Conservation (phyloP, 1,140 invertebrate species). For the Babylonia areolata region DNA sequence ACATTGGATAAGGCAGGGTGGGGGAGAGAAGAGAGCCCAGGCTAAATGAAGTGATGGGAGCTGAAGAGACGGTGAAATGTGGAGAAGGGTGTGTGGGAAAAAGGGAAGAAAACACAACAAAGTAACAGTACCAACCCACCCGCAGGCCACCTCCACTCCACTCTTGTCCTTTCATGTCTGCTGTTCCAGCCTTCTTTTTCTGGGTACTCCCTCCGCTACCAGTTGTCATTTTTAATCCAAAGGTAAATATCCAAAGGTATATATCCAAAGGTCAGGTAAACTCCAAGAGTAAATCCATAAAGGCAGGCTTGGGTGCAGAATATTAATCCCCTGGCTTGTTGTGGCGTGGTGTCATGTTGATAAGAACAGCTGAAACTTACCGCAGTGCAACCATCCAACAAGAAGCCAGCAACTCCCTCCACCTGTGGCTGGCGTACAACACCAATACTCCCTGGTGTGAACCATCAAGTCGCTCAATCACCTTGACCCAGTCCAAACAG, state of each 20-base stretch:
- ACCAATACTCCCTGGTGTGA: neutral
- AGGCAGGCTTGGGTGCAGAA: neutral
- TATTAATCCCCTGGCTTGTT: neutral
- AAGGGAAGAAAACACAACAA: neutral
- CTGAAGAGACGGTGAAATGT: neutral
- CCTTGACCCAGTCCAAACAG: neutral
- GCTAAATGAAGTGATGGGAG: neutral
- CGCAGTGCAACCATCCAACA: neutral
- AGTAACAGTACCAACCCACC: constrained; percentile 24
- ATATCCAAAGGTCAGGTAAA: neutral
- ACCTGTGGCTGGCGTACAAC: neutral
- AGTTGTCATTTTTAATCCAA: neutral
- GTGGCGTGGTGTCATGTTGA: too few species aligned
- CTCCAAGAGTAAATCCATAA: neutral
- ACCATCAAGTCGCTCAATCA: neutral
- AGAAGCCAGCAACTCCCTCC: neutral
- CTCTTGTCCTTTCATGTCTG: neutral
- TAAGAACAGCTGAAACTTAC: neutral
- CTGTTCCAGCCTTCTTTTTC: neutral
- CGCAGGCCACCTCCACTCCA: constrained; percentile 8
- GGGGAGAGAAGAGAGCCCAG: neutral
- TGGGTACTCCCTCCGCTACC: neutral
- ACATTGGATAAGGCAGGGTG: neutral
- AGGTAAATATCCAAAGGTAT: neutral
- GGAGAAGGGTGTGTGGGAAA: neutral